These are phyloP conservation scores for Tachysurus fulvidraco DNA, from an alignment of 2,113 vertebrate genomes.

Conservation along the genomic window DNA sequence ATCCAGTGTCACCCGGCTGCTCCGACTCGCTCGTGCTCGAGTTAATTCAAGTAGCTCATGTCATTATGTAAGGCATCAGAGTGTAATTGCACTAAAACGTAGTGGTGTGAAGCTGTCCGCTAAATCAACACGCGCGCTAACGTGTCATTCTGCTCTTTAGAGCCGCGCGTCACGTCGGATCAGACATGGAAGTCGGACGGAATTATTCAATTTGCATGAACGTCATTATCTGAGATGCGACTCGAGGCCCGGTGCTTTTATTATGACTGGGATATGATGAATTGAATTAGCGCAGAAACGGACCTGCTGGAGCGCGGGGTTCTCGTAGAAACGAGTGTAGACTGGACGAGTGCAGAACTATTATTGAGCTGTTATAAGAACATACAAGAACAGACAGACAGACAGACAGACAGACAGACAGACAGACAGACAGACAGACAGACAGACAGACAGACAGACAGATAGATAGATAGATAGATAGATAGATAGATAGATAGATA, in stretches of 20 bases:
- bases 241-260: slow-evolving; percentile 35
- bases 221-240: slow-evolving; percentile 60
- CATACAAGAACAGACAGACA: neutral
- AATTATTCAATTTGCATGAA: slow-evolving; percentile 63
- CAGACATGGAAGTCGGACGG: slow-evolving; percentile 59
- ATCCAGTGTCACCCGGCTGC: slow-evolving; percentile 49
- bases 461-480: no score
- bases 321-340: neutral
- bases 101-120: slow-evolving; percentile 62
- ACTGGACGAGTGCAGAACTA: neutral
- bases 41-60: slow-evolving; percentile 46
- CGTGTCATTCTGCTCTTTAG: slow-evolving; percentile 63
- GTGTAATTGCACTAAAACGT: slow-evolving; percentile 68
- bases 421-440: no score
- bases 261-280: slow-evolving; percentile 26
- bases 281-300: slow-evolving; percentile 19
- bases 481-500: no score
- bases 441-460: no score
- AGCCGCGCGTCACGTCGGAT: slow-evolving; percentile 54
- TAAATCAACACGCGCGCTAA: slow-evolving; percentile 55
- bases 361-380: neutral
- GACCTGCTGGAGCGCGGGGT: slow-evolving; percentile 16
- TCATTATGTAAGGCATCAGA: slow-evolving; percentile 60
- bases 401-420: neutral
- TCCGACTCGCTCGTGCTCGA: slow-evolving; percentile 60